Evolutionary conservation across 1,140 invertebrate species (phyloP).

Genomic region (Samia ricini): DNA sequence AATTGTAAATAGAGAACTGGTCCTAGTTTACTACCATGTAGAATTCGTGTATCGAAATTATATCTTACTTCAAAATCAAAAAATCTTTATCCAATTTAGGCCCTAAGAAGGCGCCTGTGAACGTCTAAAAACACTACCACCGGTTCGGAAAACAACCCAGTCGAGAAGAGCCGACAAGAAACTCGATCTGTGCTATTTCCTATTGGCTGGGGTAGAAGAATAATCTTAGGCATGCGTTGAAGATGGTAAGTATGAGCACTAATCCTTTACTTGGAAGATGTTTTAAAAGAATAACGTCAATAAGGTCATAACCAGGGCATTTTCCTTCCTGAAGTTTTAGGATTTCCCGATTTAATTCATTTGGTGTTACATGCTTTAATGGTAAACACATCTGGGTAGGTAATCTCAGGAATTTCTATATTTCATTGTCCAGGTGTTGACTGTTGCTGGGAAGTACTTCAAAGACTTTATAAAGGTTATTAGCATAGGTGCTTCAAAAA

Average conservation of each 20-base stretch:
- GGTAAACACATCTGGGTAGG: constrained; percentile 16
- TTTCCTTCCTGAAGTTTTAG: constrained; percentile 6
- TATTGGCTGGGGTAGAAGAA: background rate
- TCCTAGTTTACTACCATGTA: too few species aligned
- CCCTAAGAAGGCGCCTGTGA: too few species aligned
- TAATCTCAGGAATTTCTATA: constrained; percentile 9
- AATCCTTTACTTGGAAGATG: constrained; percentile 4
- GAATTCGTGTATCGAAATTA: too few species aligned
- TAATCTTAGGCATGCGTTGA: background rate
- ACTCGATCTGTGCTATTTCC: constrained; percentile 4
- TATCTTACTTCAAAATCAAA: too few species aligned
- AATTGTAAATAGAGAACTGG: too few species aligned
- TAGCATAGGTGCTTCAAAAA: constrained; percentile 15
- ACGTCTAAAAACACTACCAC: too few species aligned
- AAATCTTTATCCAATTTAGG: too few species aligned
- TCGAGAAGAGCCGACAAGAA: too few species aligned
- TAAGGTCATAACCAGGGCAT: constrained; percentile 5
- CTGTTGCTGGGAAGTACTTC: constrained; percentile 2
- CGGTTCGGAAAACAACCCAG: too few species aligned
- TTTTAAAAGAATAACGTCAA: constrained; percentile 5
- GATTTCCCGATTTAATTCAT: constrained; percentile 13
- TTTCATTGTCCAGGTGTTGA: constrained; percentile 4
- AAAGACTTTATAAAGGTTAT: constrained; percentile 15
- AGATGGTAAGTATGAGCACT: background rate
- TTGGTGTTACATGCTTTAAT: constrained; percentile 11